A percentile compares a stretch with the other conserved stretches of the same genome.
Conservation (phyloP, 2,797 vertebrate genomes). For the Malacoraja senta region DNA sequence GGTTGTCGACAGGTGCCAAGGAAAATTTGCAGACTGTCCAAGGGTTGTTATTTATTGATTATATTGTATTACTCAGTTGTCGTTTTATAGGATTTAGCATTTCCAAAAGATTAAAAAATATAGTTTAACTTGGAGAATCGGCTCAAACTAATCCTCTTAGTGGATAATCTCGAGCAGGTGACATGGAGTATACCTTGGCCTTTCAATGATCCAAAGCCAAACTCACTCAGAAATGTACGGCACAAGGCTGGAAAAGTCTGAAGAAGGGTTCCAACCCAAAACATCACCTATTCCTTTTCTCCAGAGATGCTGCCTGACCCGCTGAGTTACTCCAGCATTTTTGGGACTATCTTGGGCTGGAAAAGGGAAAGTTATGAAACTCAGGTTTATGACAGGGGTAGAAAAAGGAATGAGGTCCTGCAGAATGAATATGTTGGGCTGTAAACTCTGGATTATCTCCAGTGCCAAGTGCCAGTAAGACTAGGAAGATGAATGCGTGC, state of each 20-base stretch:
- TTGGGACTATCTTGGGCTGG: no score
- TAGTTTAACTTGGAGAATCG: not conserved
- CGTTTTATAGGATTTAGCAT: not conserved
- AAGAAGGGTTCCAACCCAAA: no score
- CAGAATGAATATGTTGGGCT: no score
- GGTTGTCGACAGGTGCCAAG: not conserved
- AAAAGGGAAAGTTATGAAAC: not conserved
- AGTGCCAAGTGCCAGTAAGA: no score
- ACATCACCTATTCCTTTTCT: no score
- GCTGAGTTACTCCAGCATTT: no score
- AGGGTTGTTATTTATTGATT: not conserved
- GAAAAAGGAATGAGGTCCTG: no score
- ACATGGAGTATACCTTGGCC: not conserved
- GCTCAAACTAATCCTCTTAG: slow-evolving; percentile 17
- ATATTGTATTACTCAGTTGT: not conserved
- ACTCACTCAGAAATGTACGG: not conserved
- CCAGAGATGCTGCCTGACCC: no score
- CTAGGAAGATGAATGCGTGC: no score
- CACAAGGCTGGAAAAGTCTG: not conserved
- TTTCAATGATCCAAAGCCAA: not conserved
- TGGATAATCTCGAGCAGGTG: not conserved
- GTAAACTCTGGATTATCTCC: no score
- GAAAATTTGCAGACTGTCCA: not conserved
- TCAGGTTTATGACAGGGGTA: no score
- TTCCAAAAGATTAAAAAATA: not conserved